A percentile compares a stretch with the other conserved stretches of the same genome.
Evolutionary conservation across 1,140 invertebrate species (phyloP).

Genomic region (Drosophila pseudoobscura): DNA sequence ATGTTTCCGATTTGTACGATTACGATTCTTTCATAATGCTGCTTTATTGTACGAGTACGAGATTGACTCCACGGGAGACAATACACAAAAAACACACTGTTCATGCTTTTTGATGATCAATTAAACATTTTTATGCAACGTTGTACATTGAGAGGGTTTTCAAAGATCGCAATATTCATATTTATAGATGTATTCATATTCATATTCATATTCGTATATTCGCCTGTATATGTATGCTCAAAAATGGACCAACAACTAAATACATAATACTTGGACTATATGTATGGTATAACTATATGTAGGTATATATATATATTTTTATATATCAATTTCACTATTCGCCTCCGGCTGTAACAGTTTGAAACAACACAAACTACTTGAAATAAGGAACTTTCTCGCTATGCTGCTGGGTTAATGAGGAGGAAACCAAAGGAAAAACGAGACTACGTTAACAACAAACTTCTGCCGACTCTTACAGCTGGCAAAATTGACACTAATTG

Average conservation of each 20-base stretch:
- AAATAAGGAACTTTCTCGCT: slow-evolving; percentile 62
- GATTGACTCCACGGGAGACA: slow-evolving; percentile 71
- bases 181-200: slow-evolving; percentile 27
- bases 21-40: slow-evolving; percentile 59
- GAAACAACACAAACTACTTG: slow-evolving; percentile 49
- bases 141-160: slow-evolving; percentile 34
- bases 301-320: slow-evolving; percentile 51
- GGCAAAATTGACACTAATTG: slow-evolving; percentile 55
- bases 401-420: slow-evolving; percentile 13
- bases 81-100: slow-evolving; percentile 46
- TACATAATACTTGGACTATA: slow-evolving; percentile 78
- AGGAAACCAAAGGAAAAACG: slow-evolving; percentile 26
- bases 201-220: slow-evolving; percentile 57
- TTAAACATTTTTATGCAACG: slow-evolving; percentile 75
- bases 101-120: slow-evolving; percentile 64
- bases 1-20: slow-evolving; percentile 50
- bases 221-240: slow-evolving; percentile 54
- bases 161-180: slow-evolving; percentile 6
- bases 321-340: slow-evolving; percentile 40
- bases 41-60: slow-evolving; percentile 72
- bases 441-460: slow-evolving; percentile 47
- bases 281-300: slow-evolving; percentile 12
- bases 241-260: slow-evolving; percentile 81
- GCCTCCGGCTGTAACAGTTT: slow-evolving; percentile 58
- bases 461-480: slow-evolving; percentile 20